Evolutionary conservation across 2,888 invertebrate species (phyloP).

Genomic region (Acrobasis consociella): DNA sequence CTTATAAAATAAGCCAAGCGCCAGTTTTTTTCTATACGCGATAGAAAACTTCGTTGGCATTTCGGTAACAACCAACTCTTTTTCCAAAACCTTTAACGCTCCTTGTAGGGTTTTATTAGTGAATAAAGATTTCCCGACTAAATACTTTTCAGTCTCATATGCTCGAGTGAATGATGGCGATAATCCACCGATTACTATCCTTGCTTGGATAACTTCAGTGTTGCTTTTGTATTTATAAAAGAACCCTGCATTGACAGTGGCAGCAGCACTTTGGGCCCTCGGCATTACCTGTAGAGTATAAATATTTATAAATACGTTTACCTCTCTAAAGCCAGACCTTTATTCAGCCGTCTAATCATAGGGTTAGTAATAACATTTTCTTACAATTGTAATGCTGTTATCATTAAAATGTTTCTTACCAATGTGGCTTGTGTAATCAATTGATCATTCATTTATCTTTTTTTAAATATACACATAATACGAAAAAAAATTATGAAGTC

Average conservation of each 20-base stretch:
- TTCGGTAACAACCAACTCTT: slow-evolving; percentile 50
- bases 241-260: slow-evolving; percentile 89
- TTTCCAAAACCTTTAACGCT: slow-evolving; percentile 46
- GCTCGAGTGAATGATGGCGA: slow-evolving; percentile 74
- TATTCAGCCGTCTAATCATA: too few relatives aligned
- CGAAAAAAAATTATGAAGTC: too few relatives aligned
- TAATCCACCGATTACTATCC: slow-evolving; percentile 84
- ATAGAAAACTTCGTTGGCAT: slow-evolving; percentile 80
- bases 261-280: slow-evolving; percentile 88
- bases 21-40: slow-evolving; percentile 82
- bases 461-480: too few relatives aligned
- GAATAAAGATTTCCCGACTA: slow-evolving; percentile 68
- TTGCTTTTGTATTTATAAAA: slow-evolving; percentile 77
- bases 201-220: slow-evolving; percentile 65
- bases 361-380: too few relatives aligned
- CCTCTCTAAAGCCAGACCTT: too few relatives aligned
- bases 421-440: too few relatives aligned
- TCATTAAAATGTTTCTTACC: too few relatives aligned
- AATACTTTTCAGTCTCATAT: slow-evolving; percentile 69
- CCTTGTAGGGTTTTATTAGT: slow-evolving; percentile 67
- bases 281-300: slow-evolving; percentile 84
- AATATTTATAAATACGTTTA: too few relatives aligned
- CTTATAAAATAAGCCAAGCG: slow-evolving; percentile 79
- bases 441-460: too few relatives aligned
- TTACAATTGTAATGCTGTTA: too few relatives aligned